These are phyloP conservation scores for Dissostichus mawsoni DNA, from an alignment of 2,113 vertebrate species.

Conservation along the genomic window DNA sequence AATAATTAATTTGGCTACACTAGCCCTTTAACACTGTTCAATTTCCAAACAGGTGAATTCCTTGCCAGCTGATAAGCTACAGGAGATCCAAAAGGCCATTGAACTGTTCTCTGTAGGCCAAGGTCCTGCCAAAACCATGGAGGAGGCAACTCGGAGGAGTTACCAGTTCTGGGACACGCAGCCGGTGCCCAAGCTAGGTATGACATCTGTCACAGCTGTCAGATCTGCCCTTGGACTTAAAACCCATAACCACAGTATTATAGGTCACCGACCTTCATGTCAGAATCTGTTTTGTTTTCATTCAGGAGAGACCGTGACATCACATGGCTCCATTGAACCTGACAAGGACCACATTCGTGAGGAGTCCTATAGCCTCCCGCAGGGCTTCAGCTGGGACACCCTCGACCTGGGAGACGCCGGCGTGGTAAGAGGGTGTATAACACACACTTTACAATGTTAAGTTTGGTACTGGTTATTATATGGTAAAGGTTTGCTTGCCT, in stretches of 20 bases:
- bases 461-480: not conserved
- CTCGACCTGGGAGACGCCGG: slow-evolving; percentile 92
- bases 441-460: not conserved
- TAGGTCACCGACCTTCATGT: slow-evolving; percentile 3
- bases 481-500: not conserved
- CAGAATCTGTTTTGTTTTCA: slow-evolving; percentile 12
- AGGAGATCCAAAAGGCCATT: slow-evolving; percentile 99
- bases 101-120: slow-evolving; percentile 97
- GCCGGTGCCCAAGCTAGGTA: slow-evolving; percentile 97
- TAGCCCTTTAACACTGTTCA: not conserved
- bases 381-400: slow-evolving; percentile 96
- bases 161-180: slow-evolving; percentile 99
- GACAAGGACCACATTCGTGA: slow-evolving; percentile 96
- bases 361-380: slow-evolving; percentile 96
- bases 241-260: not conserved
- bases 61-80: slow-evolving; percentile 95
- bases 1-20: not conserved
- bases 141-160: slow-evolving; percentile 96
- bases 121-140: slow-evolving; percentile 98
- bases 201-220: not conserved
- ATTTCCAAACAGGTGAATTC: slow-evolving; percentile 89
- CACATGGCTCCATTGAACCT: slow-evolving; percentile 94
- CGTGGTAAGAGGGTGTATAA: slow-evolving; percentile 87
- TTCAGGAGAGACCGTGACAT: slow-evolving; percentile 94
- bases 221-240: not conserved